phyloP scores from a whole-genome alignment of 2,888 invertebrate genomes.

The Ypsolopha sequella region DNA sequence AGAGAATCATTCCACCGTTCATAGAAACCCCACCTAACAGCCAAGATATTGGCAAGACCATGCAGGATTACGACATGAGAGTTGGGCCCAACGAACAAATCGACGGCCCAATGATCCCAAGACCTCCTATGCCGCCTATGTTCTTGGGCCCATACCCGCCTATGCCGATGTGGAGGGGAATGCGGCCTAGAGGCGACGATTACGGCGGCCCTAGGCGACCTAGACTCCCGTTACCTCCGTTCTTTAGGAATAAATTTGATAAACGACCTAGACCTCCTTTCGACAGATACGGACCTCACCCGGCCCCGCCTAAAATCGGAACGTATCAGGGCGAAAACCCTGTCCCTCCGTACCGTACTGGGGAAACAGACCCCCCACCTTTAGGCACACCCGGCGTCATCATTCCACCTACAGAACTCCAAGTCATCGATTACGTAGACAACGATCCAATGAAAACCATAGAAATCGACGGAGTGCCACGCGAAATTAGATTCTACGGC shows the following conservation, averaged over 20 bases:
- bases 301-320: conserved; percentile 40
- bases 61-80: conserved; percentile 55
- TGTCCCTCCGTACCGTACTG: conserved; percentile 40
- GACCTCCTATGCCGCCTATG: conserved; percentile 29
- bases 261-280: conserved; percentile 37
- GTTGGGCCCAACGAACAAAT: conserved; percentile 22
- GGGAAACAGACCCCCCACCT: conserved; percentile 36
- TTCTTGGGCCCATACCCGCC: conserved; percentile 25
- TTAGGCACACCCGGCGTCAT: conserved; percentile 44
- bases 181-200: conserved; percentile 42
- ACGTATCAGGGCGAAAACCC: conserved; percentile 48
- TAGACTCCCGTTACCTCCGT: conserved; percentile 37
- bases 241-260: conserved; percentile 44
- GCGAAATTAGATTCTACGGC: conserved; percentile 89
- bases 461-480: conserved; percentile 82
- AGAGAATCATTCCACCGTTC: conserved; percentile 49
- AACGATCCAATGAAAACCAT: conserved; percentile 82
- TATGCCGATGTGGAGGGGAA: conserved; percentile 36
- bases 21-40: conserved; percentile 41
- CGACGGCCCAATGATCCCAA: conserved; percentile 30
- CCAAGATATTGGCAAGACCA: conserved; percentile 18
- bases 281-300: conserved; percentile 24
- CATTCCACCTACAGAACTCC: conserved; percentile 47
- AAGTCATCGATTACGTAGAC: conserved; percentile 53
- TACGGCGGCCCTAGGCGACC: conserved; percentile 39